phyloP scores from a whole-genome alignment of 2,113 vertebrate genomes.

The Garra rufa region DNA sequence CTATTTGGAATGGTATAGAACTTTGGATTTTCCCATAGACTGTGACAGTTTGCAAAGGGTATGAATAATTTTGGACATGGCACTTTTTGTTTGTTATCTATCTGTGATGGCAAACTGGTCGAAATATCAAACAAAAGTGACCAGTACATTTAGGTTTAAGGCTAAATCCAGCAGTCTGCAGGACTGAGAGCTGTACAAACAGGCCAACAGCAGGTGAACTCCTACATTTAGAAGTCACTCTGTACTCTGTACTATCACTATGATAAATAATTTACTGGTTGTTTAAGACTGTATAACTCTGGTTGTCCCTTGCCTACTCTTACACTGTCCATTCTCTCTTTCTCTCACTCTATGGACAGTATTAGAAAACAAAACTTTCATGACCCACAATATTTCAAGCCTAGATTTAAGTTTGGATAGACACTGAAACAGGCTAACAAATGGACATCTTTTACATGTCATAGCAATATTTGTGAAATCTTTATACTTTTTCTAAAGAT shows the following conservation, averaged over 20 bases:
- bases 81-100: too few relatives aligned
- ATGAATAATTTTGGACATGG: too few relatives aligned
- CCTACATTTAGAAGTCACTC: conserved; percentile 2
- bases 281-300: not conserved
- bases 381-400: not conserved
- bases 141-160: not conserved
- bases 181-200: not conserved
- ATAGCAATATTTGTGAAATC: not conserved
- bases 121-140: not conserved
- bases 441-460: not conserved
- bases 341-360: not conserved
- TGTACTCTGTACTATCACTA: conserved; percentile 1
- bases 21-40: too few relatives aligned
- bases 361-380: not conserved
- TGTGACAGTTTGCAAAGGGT: too few relatives aligned
- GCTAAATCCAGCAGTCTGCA: not conserved
- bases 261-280: conserved; percentile 3
- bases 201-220: not conserved
- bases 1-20: too few relatives aligned
- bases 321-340: not conserved
- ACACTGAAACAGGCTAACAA: not conserved
- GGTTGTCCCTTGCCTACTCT: not conserved
- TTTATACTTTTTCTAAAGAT: not conserved
- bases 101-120: too few relatives aligned
- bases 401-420: not conserved